Evolutionary conservation across 2,888 invertebrate genomes (phyloP), one percentile per base, ranked within the genome.

Genomic region (Amiota communis): DNA sequence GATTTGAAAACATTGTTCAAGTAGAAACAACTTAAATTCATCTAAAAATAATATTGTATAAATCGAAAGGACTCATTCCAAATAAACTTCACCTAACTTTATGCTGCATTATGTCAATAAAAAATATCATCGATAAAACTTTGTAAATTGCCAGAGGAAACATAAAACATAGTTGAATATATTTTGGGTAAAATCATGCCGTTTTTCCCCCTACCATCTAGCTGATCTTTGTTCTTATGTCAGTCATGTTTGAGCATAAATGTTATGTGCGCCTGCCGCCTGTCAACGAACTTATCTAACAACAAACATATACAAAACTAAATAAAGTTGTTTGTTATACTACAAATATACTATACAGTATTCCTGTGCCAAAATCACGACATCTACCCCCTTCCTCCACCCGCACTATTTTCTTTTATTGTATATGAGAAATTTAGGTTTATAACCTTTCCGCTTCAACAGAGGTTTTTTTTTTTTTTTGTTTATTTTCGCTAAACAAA

Each of bases 41-140:
- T 36, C 36, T 36, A 36, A 36, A 23, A 23, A 23, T 23, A 23
- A 36, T 6, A 23, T 23, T 23, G 3, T 2, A 36, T 36, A 36
- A 36, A 36, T 36, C 36, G 8, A 2, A 36, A 6, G 36, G 36
- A 36, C 36, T 36, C 36, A 36, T 36, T 36, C 36, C 8, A 36
- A 36, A 36, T 36, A 36, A 36, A 6, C 6, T 36, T 36, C 36
- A 36, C 2, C 6, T 6, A 36, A 36, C 6, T 36, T 36, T 36
- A 36, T 36, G 36, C 36, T 17, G 59, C 20, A 59, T 59, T 17
- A 17, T 57, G 57, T 70, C 47, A 59, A 59, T 59, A 59, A 57
- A 15, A 12, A 67, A 51, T 67, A 61, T 72, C 82, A 83, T 83
- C 83, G 83, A 83, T 77, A 82, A 83, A 83, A 83, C 83, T 82